phyloP scores from a whole-genome alignment of 2,113 vertebrate species.

The Leptobrachium leishanense region DNA sequence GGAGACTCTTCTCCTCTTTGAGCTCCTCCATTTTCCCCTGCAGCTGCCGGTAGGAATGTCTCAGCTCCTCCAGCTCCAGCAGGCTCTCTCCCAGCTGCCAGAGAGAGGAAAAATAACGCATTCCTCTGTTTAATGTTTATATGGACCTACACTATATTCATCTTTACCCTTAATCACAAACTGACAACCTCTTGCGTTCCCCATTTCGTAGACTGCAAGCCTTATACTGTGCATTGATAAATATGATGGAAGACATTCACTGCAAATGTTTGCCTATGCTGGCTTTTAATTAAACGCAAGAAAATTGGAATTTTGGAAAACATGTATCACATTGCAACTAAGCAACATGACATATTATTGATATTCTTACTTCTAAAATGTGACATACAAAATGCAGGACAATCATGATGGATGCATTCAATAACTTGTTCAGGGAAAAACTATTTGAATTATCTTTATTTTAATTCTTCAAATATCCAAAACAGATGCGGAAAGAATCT shows the following conservation, averaged over 20 bases:
- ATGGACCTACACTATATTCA: neutral
- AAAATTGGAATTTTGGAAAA: too few species aligned
- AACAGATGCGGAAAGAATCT: too few species aligned
- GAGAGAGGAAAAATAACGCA: conserved; percentile 34
- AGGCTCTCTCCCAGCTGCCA: conserved; percentile 87
- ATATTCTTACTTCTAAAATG: too few species aligned
- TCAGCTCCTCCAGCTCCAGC: conserved; percentile 88
- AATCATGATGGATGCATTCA: too few species aligned
- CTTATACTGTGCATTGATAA: neutral
- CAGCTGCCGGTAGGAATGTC: conserved; percentile 85
- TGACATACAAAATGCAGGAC: too few species aligned
- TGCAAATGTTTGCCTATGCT: neutral
- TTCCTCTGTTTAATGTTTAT: neutral
- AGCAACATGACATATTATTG: too few species aligned
- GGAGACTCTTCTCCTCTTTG: conserved; percentile 84
- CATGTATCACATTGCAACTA: too few species aligned
- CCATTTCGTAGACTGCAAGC: neutral
- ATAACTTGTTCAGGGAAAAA: too few species aligned
- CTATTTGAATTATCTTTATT: too few species aligned
- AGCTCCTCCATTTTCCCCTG: conserved; percentile 84
- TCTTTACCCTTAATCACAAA: too few species aligned
- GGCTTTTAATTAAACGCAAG: neutral
- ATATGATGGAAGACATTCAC: neutral
- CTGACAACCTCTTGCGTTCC: too few species aligned
- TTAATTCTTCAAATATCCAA: too few species aligned